Evolutionary conservation across 2,797 vertebrate genomes (phyloP).

Genomic region (Sebastes oblongus): DNA sequence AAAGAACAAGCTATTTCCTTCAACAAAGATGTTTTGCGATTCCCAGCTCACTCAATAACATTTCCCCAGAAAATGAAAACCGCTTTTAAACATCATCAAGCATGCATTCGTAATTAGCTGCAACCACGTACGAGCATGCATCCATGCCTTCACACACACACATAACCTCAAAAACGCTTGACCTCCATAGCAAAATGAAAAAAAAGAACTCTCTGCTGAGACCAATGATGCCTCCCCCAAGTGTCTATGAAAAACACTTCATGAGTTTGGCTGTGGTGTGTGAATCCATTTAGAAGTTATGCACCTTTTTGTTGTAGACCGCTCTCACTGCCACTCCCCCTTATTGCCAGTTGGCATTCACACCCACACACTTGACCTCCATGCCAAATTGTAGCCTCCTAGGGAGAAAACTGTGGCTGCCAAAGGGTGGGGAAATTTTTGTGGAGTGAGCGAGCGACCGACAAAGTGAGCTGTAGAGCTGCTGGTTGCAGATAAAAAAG

Average conservation of each 20-base stretch:
- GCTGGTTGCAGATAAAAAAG: neutral
- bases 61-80: neutral
- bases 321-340: too few relatives aligned
- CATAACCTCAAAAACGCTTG: neutral
- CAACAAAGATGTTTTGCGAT: neutral
- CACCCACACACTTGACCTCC: too few relatives aligned
- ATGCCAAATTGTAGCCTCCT: too few relatives aligned
- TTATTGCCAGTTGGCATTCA: too few relatives aligned
- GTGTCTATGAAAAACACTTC: neutral
- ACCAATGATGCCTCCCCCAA: neutral
- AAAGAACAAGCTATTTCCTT: neutral
- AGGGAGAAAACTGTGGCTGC: too few relatives aligned
- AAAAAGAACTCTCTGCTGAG: neutral
- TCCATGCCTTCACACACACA: neutral
- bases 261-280: too few relatives aligned
- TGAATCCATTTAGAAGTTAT: too few relatives aligned
- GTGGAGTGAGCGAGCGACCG: neutral
- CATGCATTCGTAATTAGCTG: neutral
- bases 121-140: neutral
- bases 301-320: too few relatives aligned
- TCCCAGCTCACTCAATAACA: neutral
- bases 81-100: neutral
- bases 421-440: too few relatives aligned
- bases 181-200: neutral
- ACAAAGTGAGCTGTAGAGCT: neutral